Conservation (phyloP, 2,888 invertebrate genomes). For the Herminia tarsipennalis region DNA sequence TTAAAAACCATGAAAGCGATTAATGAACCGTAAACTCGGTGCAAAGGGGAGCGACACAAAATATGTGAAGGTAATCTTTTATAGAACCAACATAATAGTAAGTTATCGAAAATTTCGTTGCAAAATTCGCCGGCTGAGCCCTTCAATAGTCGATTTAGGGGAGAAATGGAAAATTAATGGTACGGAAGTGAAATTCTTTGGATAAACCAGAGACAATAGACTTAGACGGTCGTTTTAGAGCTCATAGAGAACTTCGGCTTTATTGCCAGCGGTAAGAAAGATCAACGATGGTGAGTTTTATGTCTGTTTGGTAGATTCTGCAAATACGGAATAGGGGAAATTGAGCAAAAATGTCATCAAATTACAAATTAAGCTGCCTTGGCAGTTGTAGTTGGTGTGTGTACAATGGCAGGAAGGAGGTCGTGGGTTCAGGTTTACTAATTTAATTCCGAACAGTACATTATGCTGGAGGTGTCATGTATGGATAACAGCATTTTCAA, state of each 20-base stretch:
- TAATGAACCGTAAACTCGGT: slow-evolving; percentile 25
- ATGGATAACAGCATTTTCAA: too few species aligned
- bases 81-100: slow-evolving; percentile 55
- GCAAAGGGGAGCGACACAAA: slow-evolving; percentile 36
- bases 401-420: too few species aligned
- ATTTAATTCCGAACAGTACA: too few species aligned
- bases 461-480: too few species aligned
- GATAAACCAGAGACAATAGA: slow-evolving; percentile 69
- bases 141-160: slow-evolving; percentile 71
- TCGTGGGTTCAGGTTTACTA: too few species aligned
- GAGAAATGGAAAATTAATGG: slow-evolving; percentile 79
- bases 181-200: slow-evolving; percentile 73
- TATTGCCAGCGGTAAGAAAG: slow-evolving; percentile 45
- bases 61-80: slow-evolving; percentile 53
- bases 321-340: slow-evolving; percentile 3
- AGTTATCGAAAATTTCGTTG: slow-evolving; percentile 64
- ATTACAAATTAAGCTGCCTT: too few species aligned
- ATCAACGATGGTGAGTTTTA: slow-evolving; percentile 24
- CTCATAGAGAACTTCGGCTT: slow-evolving; percentile 50
- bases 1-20: slow-evolving; percentile 14
- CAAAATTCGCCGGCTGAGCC: slow-evolving; percentile 62
- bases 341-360: too few species aligned
- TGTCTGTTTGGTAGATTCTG: slow-evolving; percentile 23
- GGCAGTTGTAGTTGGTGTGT: too few species aligned
- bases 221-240: slow-evolving; percentile 55